A percentile compares a stretch with the other conserved stretches of the same genome.
phyloP scores from a whole-genome alignment of 2,797 vertebrate genomes.

The Acanthornis magna region DNA sequence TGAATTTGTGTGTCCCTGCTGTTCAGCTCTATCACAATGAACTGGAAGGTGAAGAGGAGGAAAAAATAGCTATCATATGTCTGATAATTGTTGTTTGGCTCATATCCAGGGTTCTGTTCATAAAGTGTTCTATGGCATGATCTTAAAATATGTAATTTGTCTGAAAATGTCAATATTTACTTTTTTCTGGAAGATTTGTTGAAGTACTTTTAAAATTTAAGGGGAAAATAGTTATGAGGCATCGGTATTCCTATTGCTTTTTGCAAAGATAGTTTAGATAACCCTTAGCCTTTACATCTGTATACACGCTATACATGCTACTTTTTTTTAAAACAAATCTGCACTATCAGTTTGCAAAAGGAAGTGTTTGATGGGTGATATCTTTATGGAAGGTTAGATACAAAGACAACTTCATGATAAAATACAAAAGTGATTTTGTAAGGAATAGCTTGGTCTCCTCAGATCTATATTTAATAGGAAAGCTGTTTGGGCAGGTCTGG shows the following conservation, averaged over 20 bases:
- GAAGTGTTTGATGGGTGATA: neutral
- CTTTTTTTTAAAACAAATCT: neutral
- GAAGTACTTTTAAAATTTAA: neutral
- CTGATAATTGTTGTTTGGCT: neutral
- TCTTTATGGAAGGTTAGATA: neutral
- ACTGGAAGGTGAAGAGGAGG: neutral
- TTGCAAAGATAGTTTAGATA: neutral
- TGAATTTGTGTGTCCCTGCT: neutral
- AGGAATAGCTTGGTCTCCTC: neutral
- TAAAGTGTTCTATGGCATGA: neutral
- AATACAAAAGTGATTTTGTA: neutral
- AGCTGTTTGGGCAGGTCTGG: neutral
- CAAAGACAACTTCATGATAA: neutral
- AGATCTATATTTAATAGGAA: neutral
- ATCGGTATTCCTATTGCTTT: neutral
- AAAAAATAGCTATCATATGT: neutral
- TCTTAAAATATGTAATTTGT: neutral
- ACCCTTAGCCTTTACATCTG: neutral
- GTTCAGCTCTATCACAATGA: neutral
- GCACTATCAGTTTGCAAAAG: neutral
- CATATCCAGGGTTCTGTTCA: neutral
- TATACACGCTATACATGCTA: neutral
- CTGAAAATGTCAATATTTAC: neutral
- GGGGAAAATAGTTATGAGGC: neutral
- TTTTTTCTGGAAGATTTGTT: neutral